Evolutionary conservation across 1,140 invertebrate genomes (phyloP), one percentile per base, ranked within the genome.

Genomic region (Campoletis sonorensis): DNA sequence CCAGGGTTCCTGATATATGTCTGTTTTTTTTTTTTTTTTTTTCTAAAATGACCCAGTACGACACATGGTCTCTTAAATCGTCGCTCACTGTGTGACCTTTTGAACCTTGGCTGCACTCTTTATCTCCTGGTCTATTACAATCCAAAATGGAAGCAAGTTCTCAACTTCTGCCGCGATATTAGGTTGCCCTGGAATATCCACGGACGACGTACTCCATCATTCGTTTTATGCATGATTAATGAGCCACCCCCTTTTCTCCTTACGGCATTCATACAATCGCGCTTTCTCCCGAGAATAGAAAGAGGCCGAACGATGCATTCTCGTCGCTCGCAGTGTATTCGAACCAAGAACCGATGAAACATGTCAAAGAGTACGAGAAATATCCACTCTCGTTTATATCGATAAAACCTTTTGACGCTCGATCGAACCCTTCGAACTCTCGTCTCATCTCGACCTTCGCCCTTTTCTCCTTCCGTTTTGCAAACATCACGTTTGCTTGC

Each of bases 381-480:
- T 54, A 54, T 54, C 51, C 51, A 54, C 51, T 54, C 13, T 54
- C 51, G 51, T 54, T 54, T 54, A 16, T 54, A 54, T 54, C 51
- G 51, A 18, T 16, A 54, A 21, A 54, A 54, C 51, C 51, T 26
- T 16, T 64, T 64, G 61, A 64, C 61, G 4, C 27, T 64, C 61
- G 61, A 64, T 64, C 61, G 61, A 64, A 27, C n/a, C 37, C 40
- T 45, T 13, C 8, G 5, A 45, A 23, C 64, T 68, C 64, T 30
- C 64, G 23, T 37, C 18, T 18, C 68, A 27, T 71, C 70, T 49
- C 70, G 67, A 70, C 67, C 67, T 70, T 37, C 33, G 67, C 67
- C 67, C 33, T 70, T 72, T 72, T 49, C 40, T 23, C 1, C 40
- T 33, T 7, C 68, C 40, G 40, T 49, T 72, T 72, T 16, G 70